phyloP scores from a whole-genome alignment of 2,797 vertebrate species.

The Sebastes goodei region DNA sequence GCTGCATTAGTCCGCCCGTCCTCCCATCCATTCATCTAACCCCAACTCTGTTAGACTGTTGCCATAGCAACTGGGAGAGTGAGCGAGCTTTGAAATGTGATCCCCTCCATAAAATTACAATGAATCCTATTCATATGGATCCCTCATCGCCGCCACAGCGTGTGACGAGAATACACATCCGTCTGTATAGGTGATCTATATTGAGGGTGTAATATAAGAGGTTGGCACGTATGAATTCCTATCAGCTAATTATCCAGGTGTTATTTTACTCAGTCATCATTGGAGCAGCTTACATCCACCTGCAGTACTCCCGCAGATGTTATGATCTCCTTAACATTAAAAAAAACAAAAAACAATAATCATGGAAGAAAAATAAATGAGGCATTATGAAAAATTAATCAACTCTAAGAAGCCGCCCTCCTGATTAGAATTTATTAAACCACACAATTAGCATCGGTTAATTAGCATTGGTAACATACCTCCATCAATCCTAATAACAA shows the following conservation, averaged over 20 bases:
- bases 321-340: constrained; percentile 12
- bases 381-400: constrained; percentile 60
- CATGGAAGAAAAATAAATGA: constrained; percentile 31
- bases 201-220: constrained; percentile 8
- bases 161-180: constrained; percentile 50
- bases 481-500: constrained; percentile 71
- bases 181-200: constrained; percentile 18
- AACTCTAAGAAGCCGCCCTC: constrained; percentile 40
- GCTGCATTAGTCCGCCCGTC: constrained; percentile 22
- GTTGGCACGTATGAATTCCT: not conserved
- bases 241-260: constrained; percentile 30
- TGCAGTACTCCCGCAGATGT: constrained; percentile 5
- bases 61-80: constrained; percentile 73
- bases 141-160: constrained; percentile 14
- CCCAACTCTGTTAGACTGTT: constrained; percentile 72
- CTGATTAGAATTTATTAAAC: constrained; percentile 69
- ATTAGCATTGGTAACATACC: constrained; percentile 74
- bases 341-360: not conserved
- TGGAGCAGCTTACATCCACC: constrained; percentile 1
- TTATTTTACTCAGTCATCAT: constrained; percentile 4
- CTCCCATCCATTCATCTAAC: constrained; percentile 47
- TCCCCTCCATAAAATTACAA: constrained; percentile 63
- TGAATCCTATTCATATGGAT: constrained; percentile 63
- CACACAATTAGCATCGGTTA: constrained; percentile 67
- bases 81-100: constrained; percentile 69